Evolutionary conservation across 2,113 vertebrate genomes (phyloP).

Genomic region (Propithecus coquereli): DNA sequence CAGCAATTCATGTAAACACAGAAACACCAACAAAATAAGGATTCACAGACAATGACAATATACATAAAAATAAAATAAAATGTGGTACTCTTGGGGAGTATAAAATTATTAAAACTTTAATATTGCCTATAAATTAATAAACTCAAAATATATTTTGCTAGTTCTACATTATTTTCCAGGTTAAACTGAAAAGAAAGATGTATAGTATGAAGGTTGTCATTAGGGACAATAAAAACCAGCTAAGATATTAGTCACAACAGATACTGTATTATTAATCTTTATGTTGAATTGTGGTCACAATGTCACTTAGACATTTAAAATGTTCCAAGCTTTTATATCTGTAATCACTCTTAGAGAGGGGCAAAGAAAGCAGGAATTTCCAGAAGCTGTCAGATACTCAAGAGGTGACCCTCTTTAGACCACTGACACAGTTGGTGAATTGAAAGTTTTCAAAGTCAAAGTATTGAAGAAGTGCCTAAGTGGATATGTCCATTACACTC

Average conservation of each 20-base stretch:
- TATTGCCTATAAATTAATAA: background rate
- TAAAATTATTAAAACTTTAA: background rate
- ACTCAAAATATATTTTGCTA: background rate
- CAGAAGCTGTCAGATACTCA: background rate
- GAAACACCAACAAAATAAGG: background rate
- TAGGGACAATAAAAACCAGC: background rate
- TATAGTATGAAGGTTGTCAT: background rate
- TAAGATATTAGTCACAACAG: background rate
- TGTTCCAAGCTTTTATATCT: background rate
- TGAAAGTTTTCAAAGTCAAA: conserved; percentile 71
- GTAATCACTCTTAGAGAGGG: background rate
- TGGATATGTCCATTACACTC: background rate
- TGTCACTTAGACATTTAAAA: background rate
- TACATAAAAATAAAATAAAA: background rate
- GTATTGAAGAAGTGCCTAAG: conserved; percentile 24
- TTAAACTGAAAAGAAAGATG: background rate
- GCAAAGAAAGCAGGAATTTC: background rate
- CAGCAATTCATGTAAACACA: conserved; percentile 14
- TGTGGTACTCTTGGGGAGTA: background rate
- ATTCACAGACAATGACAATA: background rate
- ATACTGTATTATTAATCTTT: background rate
- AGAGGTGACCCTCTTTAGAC: background rate
- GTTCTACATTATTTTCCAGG: background rate
- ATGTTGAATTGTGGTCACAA: background rate
- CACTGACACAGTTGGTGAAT: conserved; percentile 20